phyloP scores from a whole-genome alignment of 2,797 vertebrate species.

The Euthynnus affinis region DNA sequence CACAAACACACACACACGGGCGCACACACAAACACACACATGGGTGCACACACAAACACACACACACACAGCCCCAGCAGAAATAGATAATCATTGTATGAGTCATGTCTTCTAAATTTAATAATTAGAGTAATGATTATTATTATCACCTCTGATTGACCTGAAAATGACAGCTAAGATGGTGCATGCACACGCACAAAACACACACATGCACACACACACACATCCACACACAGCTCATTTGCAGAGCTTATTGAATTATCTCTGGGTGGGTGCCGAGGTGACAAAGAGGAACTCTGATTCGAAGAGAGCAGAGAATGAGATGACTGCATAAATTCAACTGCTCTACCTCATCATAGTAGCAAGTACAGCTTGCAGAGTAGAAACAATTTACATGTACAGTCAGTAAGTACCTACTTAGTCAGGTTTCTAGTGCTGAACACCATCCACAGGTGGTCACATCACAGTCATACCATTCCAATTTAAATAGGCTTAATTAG shows the following conservation, averaged over 20 bases:
- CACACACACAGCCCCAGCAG: slow-evolving; percentile 9
- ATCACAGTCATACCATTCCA: not conserved
- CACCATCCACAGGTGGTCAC: not conserved
- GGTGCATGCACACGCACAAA: not conserved
- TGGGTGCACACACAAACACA: slow-evolving; percentile 8
- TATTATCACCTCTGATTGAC: slow-evolving; percentile 75
- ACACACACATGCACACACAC: slow-evolving; percentile 22
- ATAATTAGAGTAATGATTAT: slow-evolving; percentile 75
- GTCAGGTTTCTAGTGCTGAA: not conserved
- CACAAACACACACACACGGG: not conserved
- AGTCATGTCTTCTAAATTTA: slow-evolving; percentile 71
- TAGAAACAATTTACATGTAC: slow-evolving; percentile 1
- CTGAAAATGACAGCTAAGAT: slow-evolving; percentile 62
- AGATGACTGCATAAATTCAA: slow-evolving; percentile 55
- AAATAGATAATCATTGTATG: slow-evolving; percentile 60
- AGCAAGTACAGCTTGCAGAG: slow-evolving; percentile 17
- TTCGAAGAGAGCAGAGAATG: slow-evolving; percentile 64
- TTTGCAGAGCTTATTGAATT: slow-evolving; percentile 80
- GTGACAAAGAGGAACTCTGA: slow-evolving; percentile 72
- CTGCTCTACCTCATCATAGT: slow-evolving; percentile 25
- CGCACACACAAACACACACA: slow-evolving; percentile 6
- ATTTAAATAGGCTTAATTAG: not conserved
- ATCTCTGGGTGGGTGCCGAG: slow-evolving; percentile 75
- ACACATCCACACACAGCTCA: slow-evolving; percentile 49
- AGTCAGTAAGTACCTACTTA: not conserved